Evolutionary conservation across 2,797 vertebrate species (phyloP).

Genomic region (Rhynchonycteris naso): DNA sequence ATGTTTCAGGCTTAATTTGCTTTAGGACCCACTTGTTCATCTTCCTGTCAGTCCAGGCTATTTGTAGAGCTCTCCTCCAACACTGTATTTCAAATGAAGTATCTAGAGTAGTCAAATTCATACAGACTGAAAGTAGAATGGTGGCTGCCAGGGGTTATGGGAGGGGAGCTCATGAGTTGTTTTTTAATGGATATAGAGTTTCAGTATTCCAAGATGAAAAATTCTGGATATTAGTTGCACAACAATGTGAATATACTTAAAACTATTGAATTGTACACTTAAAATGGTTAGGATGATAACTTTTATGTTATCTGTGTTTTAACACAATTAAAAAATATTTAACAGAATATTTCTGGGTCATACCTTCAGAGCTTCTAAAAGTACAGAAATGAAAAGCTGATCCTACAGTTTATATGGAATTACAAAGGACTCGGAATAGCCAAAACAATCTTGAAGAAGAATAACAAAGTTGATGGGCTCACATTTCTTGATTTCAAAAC

Average conservation of each 20-base stretch:
- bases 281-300: neutral
- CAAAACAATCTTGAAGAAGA: slow-evolving; percentile 49
- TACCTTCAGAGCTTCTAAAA: neutral
- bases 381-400: slow-evolving; percentile 11
- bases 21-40: neutral
- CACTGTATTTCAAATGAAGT: neutral
- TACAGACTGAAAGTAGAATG: neutral
- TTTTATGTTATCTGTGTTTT: neutral
- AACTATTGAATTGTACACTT: neutral
- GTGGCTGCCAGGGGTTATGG: neutral
- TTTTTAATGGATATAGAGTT: neutral
- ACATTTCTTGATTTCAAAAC: slow-evolving; percentile 11
- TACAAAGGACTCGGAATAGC: neutral
- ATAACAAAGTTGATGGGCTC: neutral
- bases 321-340: neutral
- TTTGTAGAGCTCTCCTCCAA: neutral
- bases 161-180: neutral
- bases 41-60: neutral
- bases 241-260: neutral
- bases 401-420: slow-evolving; percentile 24
- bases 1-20: neutral
- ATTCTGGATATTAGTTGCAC: neutral
- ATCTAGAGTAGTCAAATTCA: neutral
- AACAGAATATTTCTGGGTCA: neutral
- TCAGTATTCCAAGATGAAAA: slow-evolving; percentile 28